Evolutionary conservation across 92 coral and sea anemone species (phyloP), one percentile per base, ranked within the genome.

Genomic region (Phymanthus crucifer): DNA sequence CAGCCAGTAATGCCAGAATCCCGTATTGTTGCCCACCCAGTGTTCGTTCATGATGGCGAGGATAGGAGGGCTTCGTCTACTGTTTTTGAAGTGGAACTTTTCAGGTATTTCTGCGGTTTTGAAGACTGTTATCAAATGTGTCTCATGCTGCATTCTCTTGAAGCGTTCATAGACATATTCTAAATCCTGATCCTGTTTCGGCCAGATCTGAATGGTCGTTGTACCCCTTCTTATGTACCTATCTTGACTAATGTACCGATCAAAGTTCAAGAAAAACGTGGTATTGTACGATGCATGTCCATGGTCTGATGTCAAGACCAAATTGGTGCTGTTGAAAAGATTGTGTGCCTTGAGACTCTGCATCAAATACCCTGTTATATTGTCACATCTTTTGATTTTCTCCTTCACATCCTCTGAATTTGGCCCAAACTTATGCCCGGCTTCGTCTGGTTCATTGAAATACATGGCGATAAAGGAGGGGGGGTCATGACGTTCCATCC

Each of bases 231-330:
- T 43, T 17, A 26, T 74, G 74, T 89, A 91, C 21, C 77, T 57
- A 12, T 81, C 82, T 6, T 79, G 76, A 69, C 80, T 78, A 29
- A 92, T 77, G 77, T 82, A 85, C n/a, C 56, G 43, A 23, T 90
- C 91, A 32, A 94, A 78, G 74, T 92, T 69, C 19, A 92, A 85
- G 26, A 79, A 85, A 50, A 40, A 57, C 21, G 90, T 76, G 33
- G 86, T 80, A 17, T 91, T 88, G 38, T 84, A 73, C 6, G 91
- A 54, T 0, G 91, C 56, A 83, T 87, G 87, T 14, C 98, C 98
- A 69, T 94, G 98, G 65, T 94, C 97, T 7, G 90, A 83, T 6
- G 97, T 89, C 0, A 94, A 10, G 29, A 94, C 81, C 56, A 92
- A 50, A 66, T 94, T 92, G 17, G 91, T 88, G 18, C 80, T 74